These are phyloP conservation scores for Paramormyrops kingsleyae DNA, from an alignment of 2,113 vertebrate genomes.

Conservation along the genomic window DNA sequence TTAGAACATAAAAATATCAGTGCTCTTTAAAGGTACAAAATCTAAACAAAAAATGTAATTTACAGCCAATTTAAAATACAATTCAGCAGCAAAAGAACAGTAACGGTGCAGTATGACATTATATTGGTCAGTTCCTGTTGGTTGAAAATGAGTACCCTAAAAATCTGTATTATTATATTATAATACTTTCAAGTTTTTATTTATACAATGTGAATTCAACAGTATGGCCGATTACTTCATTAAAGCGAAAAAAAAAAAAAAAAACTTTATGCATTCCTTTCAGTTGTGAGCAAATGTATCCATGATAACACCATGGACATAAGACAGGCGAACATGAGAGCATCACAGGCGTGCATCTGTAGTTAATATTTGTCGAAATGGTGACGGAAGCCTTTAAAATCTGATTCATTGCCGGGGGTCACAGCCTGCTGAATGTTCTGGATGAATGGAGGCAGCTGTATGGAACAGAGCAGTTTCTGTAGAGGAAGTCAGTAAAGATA, in stretches of 20 bases:
- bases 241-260: neutral
- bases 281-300: neutral
- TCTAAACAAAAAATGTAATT: neutral
- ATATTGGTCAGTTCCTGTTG: neutral
- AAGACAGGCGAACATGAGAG: neutral
- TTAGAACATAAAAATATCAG: neutral
- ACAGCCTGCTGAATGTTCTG: neutral
- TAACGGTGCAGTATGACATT: neutral
- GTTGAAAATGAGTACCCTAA: neutral
- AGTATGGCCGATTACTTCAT: neutral
- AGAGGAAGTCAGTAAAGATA: slow-evolving; percentile 15
- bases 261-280: neutral
- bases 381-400: neutral
- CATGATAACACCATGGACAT: neutral
- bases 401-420: neutral
- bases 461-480: neutral
- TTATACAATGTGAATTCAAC: neutral
- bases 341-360: neutral
- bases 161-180: neutral
- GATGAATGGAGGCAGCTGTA: neutral
- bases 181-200: neutral
- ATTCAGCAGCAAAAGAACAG: neutral
- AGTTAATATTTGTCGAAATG: slow-evolving; percentile 1
- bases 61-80: neutral
- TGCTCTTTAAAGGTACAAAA: neutral